Evolutionary conservation across 2,888 invertebrate genomes (phyloP), one percentile per base, ranked within the genome.

Genomic region (Oxyteleia sp.): DNA sequence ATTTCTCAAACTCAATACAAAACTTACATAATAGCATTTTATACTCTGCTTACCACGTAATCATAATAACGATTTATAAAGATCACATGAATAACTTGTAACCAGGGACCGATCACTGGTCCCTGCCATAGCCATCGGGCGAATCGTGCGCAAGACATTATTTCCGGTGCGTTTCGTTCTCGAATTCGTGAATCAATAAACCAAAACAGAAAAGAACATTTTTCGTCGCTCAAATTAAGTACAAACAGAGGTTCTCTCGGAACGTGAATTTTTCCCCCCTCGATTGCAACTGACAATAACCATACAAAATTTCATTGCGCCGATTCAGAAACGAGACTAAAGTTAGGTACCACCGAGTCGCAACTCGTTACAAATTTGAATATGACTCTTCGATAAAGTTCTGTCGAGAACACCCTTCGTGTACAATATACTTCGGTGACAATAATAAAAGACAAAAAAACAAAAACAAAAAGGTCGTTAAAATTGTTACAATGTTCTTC

Each of bases 1-100:
- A 83, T 83, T 85, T 82, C 87, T 82, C 82, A 82, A 88, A 89
- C 86, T 89, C 88, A 89, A 89, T 91, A 91, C 88, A 90, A 91
- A 90, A 91, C 89, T 90, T 89, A 91, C 88, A 86, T 89, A 89
- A 91, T 89, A 90, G 88, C 89, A 87, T 88, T 84, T 88, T 89
- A 89, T 89, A 89, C 86, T 90, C 88, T 89, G 88, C 85, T 88
- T 88, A 84, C 87, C 86, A 87, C 86, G 82, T 89, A 88, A 89
- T 89, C 86, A 87, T 89, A 90, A 88, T 89, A 90, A 88, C 87
- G 88, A 89, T 87, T 89, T 88, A 84, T 75, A 84, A 87, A 89
- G 88, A 90, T 88, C 89, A 88, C 87, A 88, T 87, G 82, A 87
- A 86, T 86, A 86, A 87, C 85, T 86, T 86, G 85, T 82, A 86